Evolutionary conservation across 30 jellyfish, hydroid and myxozoan species (phyloP).

Genomic region (Haliclystus octoradiatus): DNA sequence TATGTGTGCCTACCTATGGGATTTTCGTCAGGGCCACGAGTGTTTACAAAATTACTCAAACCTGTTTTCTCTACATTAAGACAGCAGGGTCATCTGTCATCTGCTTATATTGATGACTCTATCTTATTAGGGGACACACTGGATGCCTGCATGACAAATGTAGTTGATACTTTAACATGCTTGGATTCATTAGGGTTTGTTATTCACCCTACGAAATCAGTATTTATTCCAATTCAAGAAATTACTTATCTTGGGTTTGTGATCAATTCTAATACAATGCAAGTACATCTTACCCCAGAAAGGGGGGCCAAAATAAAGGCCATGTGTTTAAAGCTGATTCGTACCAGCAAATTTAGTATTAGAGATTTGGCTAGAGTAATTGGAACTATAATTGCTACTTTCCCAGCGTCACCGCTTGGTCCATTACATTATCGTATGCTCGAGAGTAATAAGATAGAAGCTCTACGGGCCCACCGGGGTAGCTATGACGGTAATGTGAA

Average conservation of each 20-base stretch:
- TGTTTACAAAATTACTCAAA: slow-evolving; percentile 24
- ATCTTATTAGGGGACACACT: not conserved
- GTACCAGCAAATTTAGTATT: slow-evolving; percentile 4
- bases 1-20: slow-evolving; percentile 20
- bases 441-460: slow-evolving; percentile 10
- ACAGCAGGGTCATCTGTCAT: not conserved
- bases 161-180: not conserved
- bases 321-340: slow-evolving; percentile 1
- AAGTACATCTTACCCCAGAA: slow-evolving; percentile 2
- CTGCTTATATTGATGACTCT: slow-evolving; percentile 24
- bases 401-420: slow-evolving; percentile 32
- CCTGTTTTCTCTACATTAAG: slow-evolving; percentile 17
- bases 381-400: slow-evolving; percentile 11
- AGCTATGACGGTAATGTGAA: slow-evolving; percentile 3
- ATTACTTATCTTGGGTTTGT: slow-evolving; percentile 15
- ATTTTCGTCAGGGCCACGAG: slow-evolving; percentile 31
- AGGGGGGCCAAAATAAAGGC: slow-evolving; percentile 8
- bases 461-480: slow-evolving; percentile 2
- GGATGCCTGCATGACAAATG: not conserved
- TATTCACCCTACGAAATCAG: slow-evolving; percentile 12
- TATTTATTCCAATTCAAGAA: slow-evolving; percentile 7
- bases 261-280: slow-evolving; percentile 13
- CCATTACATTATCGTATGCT: slow-evolving; percentile 29
- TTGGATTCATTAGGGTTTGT: slow-evolving; percentile 27
- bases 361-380: slow-evolving; percentile 11